Conservation (phyloP, 2,888 invertebrate genomes). For the Cyclophora punctaria region DNA sequence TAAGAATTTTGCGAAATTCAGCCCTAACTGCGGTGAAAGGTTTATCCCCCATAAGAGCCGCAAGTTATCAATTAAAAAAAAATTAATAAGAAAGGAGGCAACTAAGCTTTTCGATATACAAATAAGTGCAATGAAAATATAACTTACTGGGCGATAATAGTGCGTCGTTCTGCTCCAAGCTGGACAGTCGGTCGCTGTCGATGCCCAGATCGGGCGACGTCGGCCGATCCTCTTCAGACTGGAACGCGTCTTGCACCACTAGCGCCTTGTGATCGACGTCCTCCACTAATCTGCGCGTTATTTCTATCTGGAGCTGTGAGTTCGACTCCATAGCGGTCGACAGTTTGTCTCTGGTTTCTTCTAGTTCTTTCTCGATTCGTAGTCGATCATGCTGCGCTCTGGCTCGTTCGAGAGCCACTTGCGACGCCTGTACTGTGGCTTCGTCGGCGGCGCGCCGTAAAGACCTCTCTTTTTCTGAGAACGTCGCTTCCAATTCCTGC, state of each 20-base stretch:
- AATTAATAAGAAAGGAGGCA: not conserved
- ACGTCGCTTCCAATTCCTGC: constrained; percentile 54
- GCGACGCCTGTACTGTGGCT: constrained; percentile 82
- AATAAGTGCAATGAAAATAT: not conserved
- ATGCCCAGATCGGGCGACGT: constrained; percentile 92
- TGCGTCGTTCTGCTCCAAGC: constrained; percentile 75
- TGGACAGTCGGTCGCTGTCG: constrained; percentile 84
- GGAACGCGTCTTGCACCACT: constrained; percentile 37
- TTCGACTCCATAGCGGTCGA: constrained; percentile 43
- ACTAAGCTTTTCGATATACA: not conserved
- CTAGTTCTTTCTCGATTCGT: constrained; percentile 78
- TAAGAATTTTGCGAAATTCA: too few species aligned
- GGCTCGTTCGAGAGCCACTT: constrained; percentile 82
- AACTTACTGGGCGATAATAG: constrained; percentile 63
- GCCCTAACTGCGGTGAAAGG: too few species aligned
- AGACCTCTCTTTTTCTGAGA: constrained; percentile 68
- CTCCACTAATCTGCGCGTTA: constrained; percentile 52
- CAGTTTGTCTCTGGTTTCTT: constrained; percentile 70
- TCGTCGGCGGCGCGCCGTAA: constrained; percentile 82
- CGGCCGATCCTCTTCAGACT: constrained; percentile 59
- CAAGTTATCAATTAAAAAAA: not conserved
- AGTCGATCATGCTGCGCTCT: constrained; percentile 82
- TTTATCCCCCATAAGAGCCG: too few species aligned
- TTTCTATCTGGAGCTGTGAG: constrained; percentile 60
- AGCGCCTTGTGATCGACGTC: constrained; percentile 46